A percentile compares a stretch with the other conserved stretches of the same genome.
Evolutionary conservation across 2,888 invertebrate genomes (phyloP).

Genomic region (Hofmannophila pseudospretella): DNA sequence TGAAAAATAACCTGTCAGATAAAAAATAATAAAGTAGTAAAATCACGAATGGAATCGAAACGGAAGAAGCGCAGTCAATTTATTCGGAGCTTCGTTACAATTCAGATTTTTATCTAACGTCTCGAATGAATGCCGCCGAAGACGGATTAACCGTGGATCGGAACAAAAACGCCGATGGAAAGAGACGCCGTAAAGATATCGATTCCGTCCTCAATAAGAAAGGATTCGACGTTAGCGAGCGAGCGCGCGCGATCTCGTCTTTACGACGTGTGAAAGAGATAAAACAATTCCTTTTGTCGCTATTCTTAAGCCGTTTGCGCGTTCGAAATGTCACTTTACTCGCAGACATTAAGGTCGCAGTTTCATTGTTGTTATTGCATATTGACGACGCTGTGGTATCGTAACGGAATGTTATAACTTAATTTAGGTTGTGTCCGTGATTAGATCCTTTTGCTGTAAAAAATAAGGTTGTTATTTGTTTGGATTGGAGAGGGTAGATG

Average conservation of each 20-base stretch:
- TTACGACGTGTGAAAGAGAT: constrained; percentile 75
- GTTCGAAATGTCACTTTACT: constrained; percentile 67
- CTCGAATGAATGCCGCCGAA: constrained; percentile 61
- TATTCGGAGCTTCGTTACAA: constrained; percentile 61
- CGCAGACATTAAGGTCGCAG: constrained; percentile 67
- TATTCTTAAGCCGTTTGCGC: constrained; percentile 70
- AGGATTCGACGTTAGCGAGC: constrained; percentile 51
- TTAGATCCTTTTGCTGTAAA: constrained; percentile 43
- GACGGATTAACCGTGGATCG: constrained; percentile 69
- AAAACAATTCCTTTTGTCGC: constrained; percentile 75
- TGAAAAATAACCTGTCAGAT: constrained; percentile 38
- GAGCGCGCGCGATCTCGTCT: constrained; percentile 59
- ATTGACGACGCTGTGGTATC: constrained; percentile 62
- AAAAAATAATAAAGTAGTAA: constrained; percentile 48
- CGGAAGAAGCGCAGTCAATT: constrained; percentile 55
- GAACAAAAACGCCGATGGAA: constrained; percentile 66
- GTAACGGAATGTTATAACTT: constrained; percentile 73
- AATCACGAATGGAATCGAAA: constrained; percentile 50
- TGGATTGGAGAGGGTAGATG: constrained; percentile 39
- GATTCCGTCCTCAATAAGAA: constrained; percentile 64
- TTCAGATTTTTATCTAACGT: constrained; percentile 66
- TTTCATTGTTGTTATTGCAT: constrained; percentile 68
- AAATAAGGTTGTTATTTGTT: constrained; percentile 62
- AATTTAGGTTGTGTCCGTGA: constrained; percentile 52
- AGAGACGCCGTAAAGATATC: constrained; percentile 67